Evolutionary conservation across 2,113 vertebrate species (phyloP), one percentile per base, ranked within the genome.

Genomic region (Montifringilla adamsi): DNA sequence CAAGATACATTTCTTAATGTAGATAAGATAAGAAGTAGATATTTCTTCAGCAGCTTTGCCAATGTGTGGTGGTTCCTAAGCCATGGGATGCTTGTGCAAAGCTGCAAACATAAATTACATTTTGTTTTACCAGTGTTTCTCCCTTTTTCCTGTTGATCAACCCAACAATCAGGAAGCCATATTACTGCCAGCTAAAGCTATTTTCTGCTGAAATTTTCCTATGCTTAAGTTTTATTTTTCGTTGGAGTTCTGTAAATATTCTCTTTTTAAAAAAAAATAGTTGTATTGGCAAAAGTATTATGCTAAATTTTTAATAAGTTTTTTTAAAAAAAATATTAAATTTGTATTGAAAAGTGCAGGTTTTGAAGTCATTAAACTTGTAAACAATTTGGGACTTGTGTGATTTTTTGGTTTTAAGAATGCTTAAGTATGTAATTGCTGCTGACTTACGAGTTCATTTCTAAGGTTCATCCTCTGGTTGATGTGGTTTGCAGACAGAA

Each of bases 281-380:
- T 5, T 80, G 41, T 83, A 41, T 80, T 84, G 83, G 87, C 26
- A n/a, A 50, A 83, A 26, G 1, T 53, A 15, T 27, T n/a, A 44
- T 7, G 7, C 33, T 28, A 23, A 67, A 37, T 15, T 80, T 85
- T 73, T 56, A 9, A 37, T 76, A 13, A 30, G 2, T 50, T 73
- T 35, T 60, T 23, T 41, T 50, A 21, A 7, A 0, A 15, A 58
- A 16, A n/a, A 72, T 44, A 15, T 43, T 2, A 44, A 64, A 4
- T 35, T 59, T 89, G 69, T 92, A 77, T 56, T 84, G 52, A 60
- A 41, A 93, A 84, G 8, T 70, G 15, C 39, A 7, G 13, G 16
- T 90, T 58, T 83, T 6, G n/a, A 89, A 89, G n/a, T 64, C 64
- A 96, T 96, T 94, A 96, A 97, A 96, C 78, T 66, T 74, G 6